A percentile compares a stretch with the other conserved stretches of the same genome.
Conservation (phyloP, 1,140 invertebrate species). For the Popillia japonica region DNA sequence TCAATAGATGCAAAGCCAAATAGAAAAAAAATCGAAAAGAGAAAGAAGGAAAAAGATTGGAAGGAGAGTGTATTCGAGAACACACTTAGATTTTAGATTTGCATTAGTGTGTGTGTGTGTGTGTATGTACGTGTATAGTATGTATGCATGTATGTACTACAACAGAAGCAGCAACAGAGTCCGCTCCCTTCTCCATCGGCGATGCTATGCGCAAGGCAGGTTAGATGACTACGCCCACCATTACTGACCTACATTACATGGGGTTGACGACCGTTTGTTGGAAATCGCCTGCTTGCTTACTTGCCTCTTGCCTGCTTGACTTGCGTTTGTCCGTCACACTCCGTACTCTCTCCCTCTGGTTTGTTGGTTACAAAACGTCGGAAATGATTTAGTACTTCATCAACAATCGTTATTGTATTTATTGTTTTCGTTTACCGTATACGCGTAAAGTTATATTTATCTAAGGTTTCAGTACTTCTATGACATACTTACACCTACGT, state of each 20-base stretch:
- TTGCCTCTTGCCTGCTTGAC: conserved; percentile 9
- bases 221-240: conserved; percentile 56
- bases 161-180: conserved; percentile 17
- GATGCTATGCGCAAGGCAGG: conserved; percentile 50
- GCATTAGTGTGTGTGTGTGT: neutral
- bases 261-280: conserved; percentile 53
- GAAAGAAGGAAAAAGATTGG: neutral
- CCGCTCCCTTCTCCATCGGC: conserved; percentile 17
- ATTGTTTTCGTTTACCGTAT: conserved; percentile 6
- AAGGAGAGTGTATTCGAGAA: neutral
- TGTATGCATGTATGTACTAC: conserved; percentile 11
- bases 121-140: neutral
- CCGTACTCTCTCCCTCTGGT: neutral
- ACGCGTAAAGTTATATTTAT: conserved; percentile 8
- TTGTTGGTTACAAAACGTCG: neutral
- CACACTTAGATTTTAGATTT: conserved; percentile 6
- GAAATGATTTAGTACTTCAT: conserved; percentile 2
- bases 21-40: conserved; percentile 7
- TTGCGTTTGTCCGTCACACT: neutral
- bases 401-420: neutral
- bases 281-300: conserved; percentile 1
- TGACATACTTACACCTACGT: neutral
- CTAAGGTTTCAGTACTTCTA: conserved; percentile 1
- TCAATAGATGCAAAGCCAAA: neutral
- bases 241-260: conserved; percentile 60